Evolutionary conservation across 1,140 invertebrate species (phyloP).

Genomic region (Drosophila malerkotliana): DNA sequence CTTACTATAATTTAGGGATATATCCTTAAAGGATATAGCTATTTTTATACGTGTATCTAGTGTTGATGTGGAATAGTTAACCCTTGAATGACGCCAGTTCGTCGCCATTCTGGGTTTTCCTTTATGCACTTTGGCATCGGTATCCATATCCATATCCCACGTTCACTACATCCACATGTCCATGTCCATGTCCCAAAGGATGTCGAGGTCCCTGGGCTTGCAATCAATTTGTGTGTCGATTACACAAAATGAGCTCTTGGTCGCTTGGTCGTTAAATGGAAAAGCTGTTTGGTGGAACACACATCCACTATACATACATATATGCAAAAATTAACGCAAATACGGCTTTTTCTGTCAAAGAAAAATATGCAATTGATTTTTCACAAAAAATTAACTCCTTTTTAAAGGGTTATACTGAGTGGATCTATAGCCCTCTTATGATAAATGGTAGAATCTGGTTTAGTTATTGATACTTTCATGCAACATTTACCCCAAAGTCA

Average conservation of each 20-base stretch:
- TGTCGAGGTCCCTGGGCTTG: constrained; percentile 36
- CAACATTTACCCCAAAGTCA: constrained; percentile 5
- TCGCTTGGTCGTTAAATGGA: constrained; percentile 33
- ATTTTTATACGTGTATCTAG: background rate
- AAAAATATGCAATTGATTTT: constrained; percentile 44
- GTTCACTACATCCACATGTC: background rate
- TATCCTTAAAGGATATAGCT: background rate
- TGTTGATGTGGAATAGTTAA: constrained; percentile 44
- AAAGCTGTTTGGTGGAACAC: constrained; percentile 5
- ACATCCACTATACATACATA: background rate
- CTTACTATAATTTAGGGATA: too few species aligned
- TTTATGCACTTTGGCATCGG: constrained; percentile 32
- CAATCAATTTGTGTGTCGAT: constrained; percentile 53
- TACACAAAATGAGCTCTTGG: constrained; percentile 54
- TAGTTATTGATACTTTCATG: constrained; percentile 31
- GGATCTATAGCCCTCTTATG: constrained; percentile 6
- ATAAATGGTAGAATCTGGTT: constrained; percentile 15
- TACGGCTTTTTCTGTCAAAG: constrained; percentile 26
- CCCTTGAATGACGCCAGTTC: constrained; percentile 34
- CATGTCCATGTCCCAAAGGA: constrained; percentile 33
- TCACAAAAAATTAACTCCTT: background rate
- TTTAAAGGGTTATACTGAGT: too few species aligned
- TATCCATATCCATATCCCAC: constrained; percentile 6
- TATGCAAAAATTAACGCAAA: constrained; percentile 63
- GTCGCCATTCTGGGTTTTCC: constrained; percentile 37